A percentile compares a stretch with the other conserved stretches of the same genome.
phyloP scores from a whole-genome alignment of 2,888 invertebrate species.

The Agrotis exclamationis region DNA sequence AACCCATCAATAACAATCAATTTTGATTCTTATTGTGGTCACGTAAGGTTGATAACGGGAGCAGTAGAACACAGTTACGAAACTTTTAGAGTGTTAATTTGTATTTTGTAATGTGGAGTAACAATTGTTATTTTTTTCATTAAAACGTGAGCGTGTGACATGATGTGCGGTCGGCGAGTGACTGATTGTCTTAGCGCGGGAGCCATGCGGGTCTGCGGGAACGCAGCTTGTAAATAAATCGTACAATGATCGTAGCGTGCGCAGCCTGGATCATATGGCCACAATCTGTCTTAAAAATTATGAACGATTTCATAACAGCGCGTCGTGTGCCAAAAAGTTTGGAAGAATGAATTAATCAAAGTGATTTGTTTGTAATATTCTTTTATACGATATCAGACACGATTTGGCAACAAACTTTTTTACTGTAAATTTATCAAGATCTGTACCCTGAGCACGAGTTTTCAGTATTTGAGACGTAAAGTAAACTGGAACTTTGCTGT shows the following conservation, averaged over 20 bases:
- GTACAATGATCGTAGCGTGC: slow-evolving; percentile 62
- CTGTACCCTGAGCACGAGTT: too few species aligned
- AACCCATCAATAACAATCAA: slow-evolving; percentile 59
- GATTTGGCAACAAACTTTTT: not conserved
- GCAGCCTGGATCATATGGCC: slow-evolving; percentile 53
- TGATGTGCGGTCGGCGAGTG: slow-evolving; percentile 63
- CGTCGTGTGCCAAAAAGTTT: slow-evolving; percentile 29
- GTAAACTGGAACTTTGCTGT: too few species aligned
- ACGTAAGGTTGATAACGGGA: slow-evolving; percentile 51
- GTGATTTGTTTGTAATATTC: not conserved
- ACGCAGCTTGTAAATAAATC: slow-evolving; percentile 62
- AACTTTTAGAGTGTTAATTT: slow-evolving; percentile 52
- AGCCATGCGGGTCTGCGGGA: slow-evolving; percentile 67
- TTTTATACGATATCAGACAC: not conserved
- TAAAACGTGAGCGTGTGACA: slow-evolving; percentile 64
- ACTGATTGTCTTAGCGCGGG: slow-evolving; percentile 65
- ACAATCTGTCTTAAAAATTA: slow-evolving; percentile 18
- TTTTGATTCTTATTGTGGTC: slow-evolving; percentile 55
- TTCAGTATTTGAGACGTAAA: too few species aligned
- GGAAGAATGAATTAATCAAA: slow-evolving; percentile 11
- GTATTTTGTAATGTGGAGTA: slow-evolving; percentile 56
- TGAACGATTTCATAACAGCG: slow-evolving; percentile 4
- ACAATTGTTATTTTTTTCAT: slow-evolving; percentile 60
- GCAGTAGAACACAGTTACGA: slow-evolving; percentile 45
- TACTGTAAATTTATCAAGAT: not conserved